Percentiles rank a stretch among this genome's conserved stretches.
phyloP scores from a whole-genome alignment of 2,888 invertebrate genomes.

The Drosophila meridiana region DNA sequence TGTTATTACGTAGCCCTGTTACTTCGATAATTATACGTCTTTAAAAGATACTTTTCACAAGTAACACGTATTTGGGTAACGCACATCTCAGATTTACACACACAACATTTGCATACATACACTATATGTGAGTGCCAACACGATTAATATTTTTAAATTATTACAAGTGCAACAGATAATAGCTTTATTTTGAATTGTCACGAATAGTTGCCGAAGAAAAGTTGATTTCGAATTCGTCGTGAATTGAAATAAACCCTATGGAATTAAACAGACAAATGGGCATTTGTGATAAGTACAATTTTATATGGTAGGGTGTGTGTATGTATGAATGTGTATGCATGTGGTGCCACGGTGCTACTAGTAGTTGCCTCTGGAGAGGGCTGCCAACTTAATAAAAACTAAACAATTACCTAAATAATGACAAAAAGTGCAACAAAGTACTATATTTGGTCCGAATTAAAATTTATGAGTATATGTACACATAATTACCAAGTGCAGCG shows the following conservation, averaged over 20 bases:
- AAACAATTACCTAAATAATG: slow-evolving; percentile 26
- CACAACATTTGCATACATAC: slow-evolving; percentile 30
- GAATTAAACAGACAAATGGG: background rate
- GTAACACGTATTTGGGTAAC: slow-evolving; percentile 17
- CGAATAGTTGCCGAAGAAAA: background rate
- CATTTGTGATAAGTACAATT: slow-evolving; percentile 1
- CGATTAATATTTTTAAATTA: slow-evolving; percentile 11
- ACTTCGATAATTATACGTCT: slow-evolving; percentile 6
- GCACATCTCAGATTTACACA: slow-evolving; percentile 29
- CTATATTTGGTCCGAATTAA: slow-evolving; percentile 34
- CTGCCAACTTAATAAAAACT: slow-evolving; percentile 37
- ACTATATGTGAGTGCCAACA: slow-evolving; percentile 53
- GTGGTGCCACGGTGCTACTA: slow-evolving; percentile 21
- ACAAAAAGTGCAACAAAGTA: slow-evolving; percentile 22
- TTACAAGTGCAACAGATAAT: slow-evolving; percentile 4
- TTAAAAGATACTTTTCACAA: slow-evolving; percentile 1
- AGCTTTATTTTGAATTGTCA: background rate
- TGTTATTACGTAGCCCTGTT: background rate
- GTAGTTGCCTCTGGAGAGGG: slow-evolving; percentile 7
- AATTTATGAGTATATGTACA: slow-evolving; percentile 18
- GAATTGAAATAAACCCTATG: background rate
- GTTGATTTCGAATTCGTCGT: background rate
- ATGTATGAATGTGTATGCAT: slow-evolving; percentile 11
- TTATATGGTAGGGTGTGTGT: slow-evolving; percentile 13
- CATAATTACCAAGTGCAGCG: slow-evolving; percentile 22